Conservation (phyloP, 2,113 vertebrate species). For the Colius striatus region DNA sequence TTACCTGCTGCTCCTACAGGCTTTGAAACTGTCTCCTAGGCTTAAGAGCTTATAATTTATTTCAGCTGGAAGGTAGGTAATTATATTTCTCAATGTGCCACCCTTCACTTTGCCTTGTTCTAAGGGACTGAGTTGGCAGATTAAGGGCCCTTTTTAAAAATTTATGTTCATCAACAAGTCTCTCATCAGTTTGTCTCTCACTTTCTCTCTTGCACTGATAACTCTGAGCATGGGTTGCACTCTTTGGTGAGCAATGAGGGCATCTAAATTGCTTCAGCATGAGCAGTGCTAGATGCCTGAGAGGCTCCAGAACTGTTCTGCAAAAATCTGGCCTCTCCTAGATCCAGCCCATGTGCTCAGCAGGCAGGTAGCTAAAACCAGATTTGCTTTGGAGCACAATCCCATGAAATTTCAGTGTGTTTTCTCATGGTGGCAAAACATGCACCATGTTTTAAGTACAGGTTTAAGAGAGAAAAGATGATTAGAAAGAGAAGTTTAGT, state of each 20-base stretch:
- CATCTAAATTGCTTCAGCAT: background rate
- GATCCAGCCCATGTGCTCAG: fast-evolving
- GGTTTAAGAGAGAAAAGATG: background rate
- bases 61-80: constrained; percentile 41
- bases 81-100: background rate
- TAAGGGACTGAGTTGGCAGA: background rate
- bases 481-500: background rate
- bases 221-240: background rate
- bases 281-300: background rate
- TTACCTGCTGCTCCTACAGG: constrained; percentile 8
- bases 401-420: background rate
- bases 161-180: constrained; percentile 1
- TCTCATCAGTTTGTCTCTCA: background rate
- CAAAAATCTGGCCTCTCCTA: background rate
- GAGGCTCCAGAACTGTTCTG: background rate
- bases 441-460: background rate
- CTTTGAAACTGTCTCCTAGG: constrained; percentile 4
- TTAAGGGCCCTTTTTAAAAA: background rate
- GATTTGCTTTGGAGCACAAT: background rate
- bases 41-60: constrained; percentile 47
- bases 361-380: background rate
- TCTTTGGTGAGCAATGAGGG: background rate
- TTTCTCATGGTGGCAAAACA: background rate
- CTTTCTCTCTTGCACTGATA: background rate
- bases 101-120: constrained; percentile 4